Evolutionary conservation across 2,113 vertebrate genomes (phyloP).

Genomic region (Octodon degus): DNA sequence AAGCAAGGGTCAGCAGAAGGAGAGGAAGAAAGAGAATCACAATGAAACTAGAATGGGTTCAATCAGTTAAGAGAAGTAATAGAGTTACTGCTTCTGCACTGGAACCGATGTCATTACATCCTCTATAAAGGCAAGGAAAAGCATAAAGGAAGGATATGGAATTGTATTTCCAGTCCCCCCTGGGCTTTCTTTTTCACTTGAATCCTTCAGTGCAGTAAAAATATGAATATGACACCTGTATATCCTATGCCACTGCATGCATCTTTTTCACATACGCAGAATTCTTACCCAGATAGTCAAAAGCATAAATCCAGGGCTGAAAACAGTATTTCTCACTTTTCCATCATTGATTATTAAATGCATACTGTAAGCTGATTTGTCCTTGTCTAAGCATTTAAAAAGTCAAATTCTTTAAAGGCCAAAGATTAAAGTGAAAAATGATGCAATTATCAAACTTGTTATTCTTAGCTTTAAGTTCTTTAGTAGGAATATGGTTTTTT

Average conservation of each 20-base stretch:
- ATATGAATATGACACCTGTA: background rate
- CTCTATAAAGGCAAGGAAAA: background rate
- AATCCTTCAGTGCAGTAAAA: slow-evolving; percentile 8
- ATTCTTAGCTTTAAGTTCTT: slow-evolving; percentile 12
- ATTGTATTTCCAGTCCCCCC: background rate
- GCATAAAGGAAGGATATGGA: background rate
- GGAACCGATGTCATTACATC: slow-evolving; percentile 5
- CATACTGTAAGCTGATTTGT: background rate
- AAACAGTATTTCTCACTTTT: background rate
- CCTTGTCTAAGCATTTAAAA: background rate
- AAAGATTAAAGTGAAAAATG: background rate
- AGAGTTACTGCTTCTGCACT: background rate
- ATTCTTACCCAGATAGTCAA: background rate
- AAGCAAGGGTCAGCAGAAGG: background rate
- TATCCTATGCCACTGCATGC: background rate
- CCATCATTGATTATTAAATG: background rate
- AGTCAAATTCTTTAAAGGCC: background rate
- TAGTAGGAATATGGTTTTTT: background rate
- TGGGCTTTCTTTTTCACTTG: background rate
- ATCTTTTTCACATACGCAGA: background rate
- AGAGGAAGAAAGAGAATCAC: background rate
- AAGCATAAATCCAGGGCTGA: background rate
- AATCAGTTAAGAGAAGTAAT: slow-evolving; percentile 17
- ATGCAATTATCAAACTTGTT: background rate
- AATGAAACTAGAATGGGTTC: slow-evolving; percentile 8